These are phyloP conservation scores for Holocentrus rufus DNA, from an alignment of 2,797 vertebrate genomes.

Conservation along the genomic window DNA sequence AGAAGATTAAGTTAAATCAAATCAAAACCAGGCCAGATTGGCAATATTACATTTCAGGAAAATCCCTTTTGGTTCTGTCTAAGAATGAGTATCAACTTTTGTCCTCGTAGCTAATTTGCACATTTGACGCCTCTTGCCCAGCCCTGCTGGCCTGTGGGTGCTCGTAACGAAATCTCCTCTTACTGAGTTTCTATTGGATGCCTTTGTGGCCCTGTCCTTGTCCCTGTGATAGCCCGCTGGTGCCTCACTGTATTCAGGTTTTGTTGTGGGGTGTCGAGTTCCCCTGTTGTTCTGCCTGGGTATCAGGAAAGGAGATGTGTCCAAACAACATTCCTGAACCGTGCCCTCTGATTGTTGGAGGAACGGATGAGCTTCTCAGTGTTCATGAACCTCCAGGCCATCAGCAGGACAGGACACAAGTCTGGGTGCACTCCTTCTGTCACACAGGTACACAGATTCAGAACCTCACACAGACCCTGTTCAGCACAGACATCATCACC, in stretches of 20 bases:
- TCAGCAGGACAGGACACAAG: not conserved
- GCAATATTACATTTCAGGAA: conserved; percentile 65
- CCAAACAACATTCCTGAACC: conserved; percentile 58
- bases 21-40: conserved; percentile 56
- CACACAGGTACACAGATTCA: not conserved
- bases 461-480: not conserved
- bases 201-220: conserved; percentile 37
- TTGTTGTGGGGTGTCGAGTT: conserved; percentile 62
- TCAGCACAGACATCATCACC: too few relatives aligned
- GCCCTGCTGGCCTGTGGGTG: conserved; percentile 55
- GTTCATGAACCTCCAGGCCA: conserved; percentile 19
- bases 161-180: conserved; percentile 54
- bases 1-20: conserved; percentile 33
- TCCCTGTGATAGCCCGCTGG: conserved; percentile 5
- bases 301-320: conserved; percentile 45
- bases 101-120: conserved; percentile 41
- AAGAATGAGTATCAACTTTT: conserved; percentile 57
- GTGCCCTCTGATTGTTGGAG: conserved; percentile 34
- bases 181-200: conserved; percentile 62
- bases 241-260: conserved; percentile 37
- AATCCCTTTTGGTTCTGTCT: conserved; percentile 44
- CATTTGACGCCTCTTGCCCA: conserved; percentile 44
- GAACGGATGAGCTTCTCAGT: conserved; percentile 3
- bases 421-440: not conserved
- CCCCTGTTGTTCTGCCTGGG: conserved; percentile 56